Conservation (phyloP, 2,888 invertebrate genomes). For the Dynastes tityus region DNA sequence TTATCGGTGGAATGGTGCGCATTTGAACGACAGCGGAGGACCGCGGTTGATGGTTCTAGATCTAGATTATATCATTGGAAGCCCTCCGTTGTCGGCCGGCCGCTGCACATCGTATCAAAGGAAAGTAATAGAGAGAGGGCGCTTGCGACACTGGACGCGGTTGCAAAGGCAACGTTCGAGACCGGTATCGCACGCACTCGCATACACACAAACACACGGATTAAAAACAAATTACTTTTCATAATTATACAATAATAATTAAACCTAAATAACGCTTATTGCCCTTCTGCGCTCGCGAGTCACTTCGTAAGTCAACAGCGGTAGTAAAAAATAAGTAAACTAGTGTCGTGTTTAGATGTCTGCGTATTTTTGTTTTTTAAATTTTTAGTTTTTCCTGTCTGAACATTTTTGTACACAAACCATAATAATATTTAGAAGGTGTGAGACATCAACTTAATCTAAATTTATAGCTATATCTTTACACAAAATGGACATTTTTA, state of each 20-base stretch:
- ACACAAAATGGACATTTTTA: slow-evolving; percentile 72
- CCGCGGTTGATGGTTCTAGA: slow-evolving; percentile 60
- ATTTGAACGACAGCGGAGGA: slow-evolving; percentile 66
- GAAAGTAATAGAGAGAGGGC: slow-evolving; percentile 47
- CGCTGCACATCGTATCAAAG: slow-evolving; percentile 45
- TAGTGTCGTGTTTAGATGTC: slow-evolving; percentile 51
- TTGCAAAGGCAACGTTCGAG: slow-evolving; percentile 44
- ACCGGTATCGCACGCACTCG: slow-evolving; percentile 51
- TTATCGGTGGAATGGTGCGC: slow-evolving; percentile 52
- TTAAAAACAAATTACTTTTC: slow-evolving; percentile 50
- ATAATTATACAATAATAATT: slow-evolving; percentile 53
- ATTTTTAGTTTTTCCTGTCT: slow-evolving; percentile 31
- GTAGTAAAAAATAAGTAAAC: slow-evolving; percentile 52
- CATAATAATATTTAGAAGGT: slow-evolving; percentile 63
- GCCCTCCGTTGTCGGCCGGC: slow-evolving; percentile 53
- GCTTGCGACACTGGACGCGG: slow-evolving; percentile 52
- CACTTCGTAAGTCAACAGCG: slow-evolving; percentile 51
- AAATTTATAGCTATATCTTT: slow-evolving; percentile 70
- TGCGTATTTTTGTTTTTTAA: slow-evolving; percentile 48
- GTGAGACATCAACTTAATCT: slow-evolving; percentile 69
- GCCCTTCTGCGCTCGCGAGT: slow-evolving; percentile 54
- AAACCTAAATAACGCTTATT: slow-evolving; percentile 52
- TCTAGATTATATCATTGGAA: slow-evolving; percentile 44
- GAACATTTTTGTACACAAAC: slow-evolving; percentile 53
- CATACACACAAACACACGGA: slow-evolving; percentile 52